A percentile compares a stretch with the other conserved stretches of the same genome.
These are phyloP conservation scores for Micromesistius poutassou DNA, from an alignment of 2,797 vertebrate species.

Conservation along the genomic window DNA sequence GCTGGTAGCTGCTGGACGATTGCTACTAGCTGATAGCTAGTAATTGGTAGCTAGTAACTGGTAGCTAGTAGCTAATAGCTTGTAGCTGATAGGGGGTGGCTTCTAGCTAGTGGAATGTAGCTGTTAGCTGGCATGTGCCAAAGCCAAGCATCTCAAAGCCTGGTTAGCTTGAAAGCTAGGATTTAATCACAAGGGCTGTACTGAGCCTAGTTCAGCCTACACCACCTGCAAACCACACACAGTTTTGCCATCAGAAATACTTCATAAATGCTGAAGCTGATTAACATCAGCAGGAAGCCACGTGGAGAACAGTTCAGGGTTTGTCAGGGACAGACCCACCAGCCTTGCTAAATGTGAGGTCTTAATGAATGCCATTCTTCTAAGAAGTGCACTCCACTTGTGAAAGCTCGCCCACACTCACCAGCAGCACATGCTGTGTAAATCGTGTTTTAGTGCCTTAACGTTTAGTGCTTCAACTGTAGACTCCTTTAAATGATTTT, in stretches of 20 bases:
- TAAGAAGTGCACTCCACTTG: conserved; percentile 30
- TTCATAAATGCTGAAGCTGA: conserved; percentile 38
- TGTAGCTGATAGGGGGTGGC: neutral
- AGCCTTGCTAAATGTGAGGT: neutral
- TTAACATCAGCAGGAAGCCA: conserved; percentile 31
- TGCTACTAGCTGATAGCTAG: neutral
- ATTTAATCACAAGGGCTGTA: conserved; percentile 24
- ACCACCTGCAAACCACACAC: neutral
- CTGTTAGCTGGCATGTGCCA: conserved; percentile 15
- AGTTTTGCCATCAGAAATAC: conserved; percentile 42
- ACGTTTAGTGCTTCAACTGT: conserved; percentile 18
- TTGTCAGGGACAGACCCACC: neutral
- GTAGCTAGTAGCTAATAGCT: neutral
- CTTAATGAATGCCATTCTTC: conserved; percentile 18
- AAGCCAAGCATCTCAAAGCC: conserved; percentile 25
- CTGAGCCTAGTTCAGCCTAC: neutral
- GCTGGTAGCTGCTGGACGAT: neutral
- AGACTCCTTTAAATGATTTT: conserved; percentile 20
- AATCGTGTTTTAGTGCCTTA: conserved; percentile 31
- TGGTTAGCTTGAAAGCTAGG: conserved; percentile 27
- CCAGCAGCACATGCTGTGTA: conserved; percentile 4
- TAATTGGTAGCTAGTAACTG: neutral
- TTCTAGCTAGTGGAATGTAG: neutral
- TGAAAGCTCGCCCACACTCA: conserved; percentile 33
- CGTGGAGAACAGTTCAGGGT: conserved; percentile 4